phyloP scores from a whole-genome alignment of 2,113 vertebrate species.

The Pyrgilauda ruficollis region DNA sequence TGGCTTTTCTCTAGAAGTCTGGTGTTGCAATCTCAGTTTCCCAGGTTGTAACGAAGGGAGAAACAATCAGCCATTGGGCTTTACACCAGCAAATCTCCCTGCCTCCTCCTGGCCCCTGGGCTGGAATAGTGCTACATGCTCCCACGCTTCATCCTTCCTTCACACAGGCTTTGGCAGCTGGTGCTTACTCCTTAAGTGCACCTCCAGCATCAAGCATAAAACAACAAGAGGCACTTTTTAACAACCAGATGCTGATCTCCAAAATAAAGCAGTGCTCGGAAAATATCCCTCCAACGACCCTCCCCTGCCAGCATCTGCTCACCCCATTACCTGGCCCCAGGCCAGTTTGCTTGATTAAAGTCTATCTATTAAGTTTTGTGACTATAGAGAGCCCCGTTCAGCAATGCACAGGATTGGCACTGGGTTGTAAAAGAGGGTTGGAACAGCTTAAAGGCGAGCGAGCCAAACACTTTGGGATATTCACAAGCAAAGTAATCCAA shows the following conservation, averaged over 20 bases:
- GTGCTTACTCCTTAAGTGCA: not conserved
- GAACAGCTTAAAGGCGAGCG: slow-evolving; percentile 35
- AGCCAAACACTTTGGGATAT: slow-evolving; percentile 54
- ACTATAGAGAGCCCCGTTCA: slow-evolving; percentile 1
- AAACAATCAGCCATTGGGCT: slow-evolving; percentile 24
- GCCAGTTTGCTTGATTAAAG: slow-evolving; percentile 51
- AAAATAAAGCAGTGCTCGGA: not conserved
- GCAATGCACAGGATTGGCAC: slow-evolving; percentile 16
- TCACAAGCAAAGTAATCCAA: slow-evolving; percentile 53
- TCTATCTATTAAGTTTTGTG: slow-evolving; percentile 43
- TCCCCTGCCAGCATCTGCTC: slow-evolving; percentile 51
- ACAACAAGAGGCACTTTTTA: slow-evolving; percentile 10
- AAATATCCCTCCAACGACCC: not conserved
- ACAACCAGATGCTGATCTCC: slow-evolving; percentile 40
- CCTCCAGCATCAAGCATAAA: slow-evolving; percentile 25
- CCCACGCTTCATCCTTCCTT: slow-evolving; percentile 41
- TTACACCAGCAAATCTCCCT: slow-evolving; percentile 19
- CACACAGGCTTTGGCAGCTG: slow-evolving; percentile 23
- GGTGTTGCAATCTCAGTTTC: slow-evolving; percentile 46
- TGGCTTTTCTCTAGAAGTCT: slow-evolving; percentile 41
- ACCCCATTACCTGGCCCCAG: not conserved
- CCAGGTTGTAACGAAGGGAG: not conserved
- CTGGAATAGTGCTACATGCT: slow-evolving; percentile 39
- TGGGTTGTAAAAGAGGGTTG: slow-evolving; percentile 7
- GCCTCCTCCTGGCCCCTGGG: slow-evolving; percentile 9